Evolutionary conservation across 2,797 vertebrate genomes (phyloP), one percentile per base, ranked within the genome.

Genomic region (Macrochelys suwanniensis): DNA sequence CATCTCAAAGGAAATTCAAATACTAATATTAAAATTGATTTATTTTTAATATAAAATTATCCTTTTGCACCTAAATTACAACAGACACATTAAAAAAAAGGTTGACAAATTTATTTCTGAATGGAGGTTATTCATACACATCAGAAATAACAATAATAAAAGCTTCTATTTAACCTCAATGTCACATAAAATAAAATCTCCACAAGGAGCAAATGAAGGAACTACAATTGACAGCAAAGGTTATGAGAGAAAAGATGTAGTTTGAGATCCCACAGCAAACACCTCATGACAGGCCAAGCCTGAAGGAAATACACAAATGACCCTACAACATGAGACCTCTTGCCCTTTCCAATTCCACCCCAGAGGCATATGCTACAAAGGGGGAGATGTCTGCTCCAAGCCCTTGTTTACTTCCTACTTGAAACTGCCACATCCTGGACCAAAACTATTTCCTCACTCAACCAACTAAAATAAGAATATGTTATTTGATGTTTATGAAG

Each of bases 261-360:
- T 97, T 94, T 97, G 97, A 98, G 97, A 98, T 97, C 98, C 98
- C 98, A 98, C 97, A 98, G 97, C 87, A 96, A 98, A 98, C 86
- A 84, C 97, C 95, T 93, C 89, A 82, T 97, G 95, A 95, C 95
- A 96, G 93, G 97, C 96, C 97, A 93, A 92, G 97, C 97, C 97
- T 95, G 96, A 97, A 96, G 96, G 97, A 97, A 98, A 94, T 96
- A 92, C 96, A 97, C 83, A 96, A 97, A 95, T 98, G 99, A 99
- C 98, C 98, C 98, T 97, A 97, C 98, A 98, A 98, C 95, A 97
- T 93, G 96, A 98, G 94, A 98, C 98, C 99, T 98, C 98, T 98
- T 99, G 98, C 98, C 98, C 98, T 98, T 98, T 98, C 93, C 97
- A 97, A 98, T 97, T 98, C 97, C 93, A 96, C 98, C 98, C 95